Evolutionary conservation across 2,797 vertebrate genomes (phyloP).

Genomic region (Acomys russatus): DNA sequence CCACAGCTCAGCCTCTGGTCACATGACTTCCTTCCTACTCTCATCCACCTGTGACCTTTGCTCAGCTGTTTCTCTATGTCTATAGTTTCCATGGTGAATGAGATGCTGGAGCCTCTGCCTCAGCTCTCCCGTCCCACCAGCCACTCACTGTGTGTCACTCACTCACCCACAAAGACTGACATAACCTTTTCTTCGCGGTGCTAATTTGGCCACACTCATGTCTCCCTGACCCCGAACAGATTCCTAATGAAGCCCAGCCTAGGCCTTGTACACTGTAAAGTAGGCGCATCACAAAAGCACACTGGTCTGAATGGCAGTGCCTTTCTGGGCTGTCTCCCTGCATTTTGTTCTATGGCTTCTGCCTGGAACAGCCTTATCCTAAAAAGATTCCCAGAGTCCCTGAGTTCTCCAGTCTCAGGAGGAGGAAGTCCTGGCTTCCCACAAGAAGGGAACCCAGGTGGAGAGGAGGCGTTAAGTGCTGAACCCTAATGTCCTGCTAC

Average conservation of each 20-base stretch:
- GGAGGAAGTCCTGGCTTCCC: background rate
- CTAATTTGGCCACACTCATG: background rate
- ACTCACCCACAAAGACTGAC: background rate
- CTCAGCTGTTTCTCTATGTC: background rate
- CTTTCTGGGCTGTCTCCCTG: background rate
- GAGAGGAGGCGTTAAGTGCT: fast-evolving
- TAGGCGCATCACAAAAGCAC: background rate
- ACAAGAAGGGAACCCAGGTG: fast-evolving
- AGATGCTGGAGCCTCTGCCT: background rate
- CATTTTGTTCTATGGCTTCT: background rate
- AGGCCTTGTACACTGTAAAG: background rate
- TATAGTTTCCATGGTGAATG: too few species aligned
- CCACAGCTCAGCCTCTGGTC: fast-evolving
- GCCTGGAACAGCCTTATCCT: background rate
- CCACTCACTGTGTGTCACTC: too few species aligned
- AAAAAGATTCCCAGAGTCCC: background rate
- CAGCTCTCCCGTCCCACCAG: background rate
- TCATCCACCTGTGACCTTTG: background rate
- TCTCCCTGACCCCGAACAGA: background rate
- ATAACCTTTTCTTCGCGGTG: background rate
- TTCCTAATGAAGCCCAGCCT: background rate
- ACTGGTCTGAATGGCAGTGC: background rate
- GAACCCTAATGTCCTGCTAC: background rate
- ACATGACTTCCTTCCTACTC: fast-evolving
- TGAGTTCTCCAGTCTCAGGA: background rate